Base-by-base conservation (phyloP, 37 sponge, comb jelly and placozoan species). In the Diacarnus erythraeanus region DNA sequence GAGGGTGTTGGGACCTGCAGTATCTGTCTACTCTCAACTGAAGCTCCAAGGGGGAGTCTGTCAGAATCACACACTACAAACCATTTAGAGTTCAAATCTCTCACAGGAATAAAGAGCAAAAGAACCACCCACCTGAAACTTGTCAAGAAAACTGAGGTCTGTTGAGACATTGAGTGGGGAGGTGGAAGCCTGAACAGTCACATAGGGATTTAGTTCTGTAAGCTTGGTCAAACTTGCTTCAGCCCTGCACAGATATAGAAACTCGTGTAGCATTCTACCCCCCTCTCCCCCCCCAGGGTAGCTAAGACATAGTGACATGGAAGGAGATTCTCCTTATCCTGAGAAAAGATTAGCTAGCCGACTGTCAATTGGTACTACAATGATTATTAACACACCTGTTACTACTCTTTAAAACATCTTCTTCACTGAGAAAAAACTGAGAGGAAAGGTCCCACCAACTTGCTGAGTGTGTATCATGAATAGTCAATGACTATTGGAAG, bases 131-230 rank as follows among this genome's bases (percentile, higher is more conserved):
- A 91, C 92, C 81, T 91, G 90, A 59, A 74, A 93, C 18, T 81
- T 31, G 10, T 34, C 38, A 34, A 93, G 71, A 56, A 89, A 82
- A 15, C 21, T 33, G 38, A 93, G 79, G 57, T 92, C 89, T 64
- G 86, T 60, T 36, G 47, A 35, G 3, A 30, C 2, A 37, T 37
- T 51, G 1, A 89, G 42, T 15, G 67, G 36, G 0, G 76, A 71
- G 15, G 84, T 77, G 22, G 78, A 87, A 4, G 61, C 69, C 23
- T 69, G 70, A 34, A 95, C 94, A 58, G 86, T 81, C 27, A 98
- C 99, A 60, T 98, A 98, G 17, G 94, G 94, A 76, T 98, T 98
- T 20, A 98, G 82, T 66, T 98, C 99, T 27, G 87, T 86, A 2
- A 98, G 71, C 6, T 88, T 74, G 0, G 79, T 30, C n/a, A 61